Base-by-base conservation (phyloP, 2,888 invertebrate species). In the Mycogona germanica region DNA sequence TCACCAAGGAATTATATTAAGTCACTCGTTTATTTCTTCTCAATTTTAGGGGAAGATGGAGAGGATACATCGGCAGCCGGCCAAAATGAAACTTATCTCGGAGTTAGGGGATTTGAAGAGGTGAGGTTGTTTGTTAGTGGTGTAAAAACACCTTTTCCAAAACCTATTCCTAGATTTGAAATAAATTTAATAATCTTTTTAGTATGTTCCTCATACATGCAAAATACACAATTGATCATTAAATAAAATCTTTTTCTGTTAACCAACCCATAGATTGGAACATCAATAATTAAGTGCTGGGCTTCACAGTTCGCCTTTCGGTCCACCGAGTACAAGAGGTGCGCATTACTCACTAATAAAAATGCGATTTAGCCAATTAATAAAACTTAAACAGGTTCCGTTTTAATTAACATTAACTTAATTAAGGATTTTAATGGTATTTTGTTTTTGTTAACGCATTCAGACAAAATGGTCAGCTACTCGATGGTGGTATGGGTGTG, bases 41-140 rank as follows among this genome's bases (percentile, higher is more conserved):
- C 25, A 2, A 17, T 46, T 29, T 9, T 84, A 41, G 82, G 82
- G 3, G 89, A 89, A 71, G 88, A 89, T 67, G 79, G 82, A 6
- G 79, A 80, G 56, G 84, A 84, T 47, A 70, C 84, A 12, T 87
- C 87, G 0, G 81, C 84, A 3, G 88, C 88, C 0, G 88, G 88
- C 1, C 88, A 89, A 71, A 84, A 88, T 70, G 80, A 81, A 56
- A 86, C 86, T 0, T 77, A 80, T 57, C 72, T 89, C 2, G 84
- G 86, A 1, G 78, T 84, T 51, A 67, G 66, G 35, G 75, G 73
- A 1, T 56, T 59, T 9, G 54, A 59, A 42, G 70, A 68, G 12
- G 64, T 58, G 29, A 23, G 28, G n/a, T 17, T 19, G 17, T n/a
- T 42, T 25, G 35, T 32, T 32, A 12, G 35, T n/a, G n/a, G n/a